phyloP scores from a whole-genome alignment of 2,113 vertebrate genomes.

The Mus spicilegus region DNA sequence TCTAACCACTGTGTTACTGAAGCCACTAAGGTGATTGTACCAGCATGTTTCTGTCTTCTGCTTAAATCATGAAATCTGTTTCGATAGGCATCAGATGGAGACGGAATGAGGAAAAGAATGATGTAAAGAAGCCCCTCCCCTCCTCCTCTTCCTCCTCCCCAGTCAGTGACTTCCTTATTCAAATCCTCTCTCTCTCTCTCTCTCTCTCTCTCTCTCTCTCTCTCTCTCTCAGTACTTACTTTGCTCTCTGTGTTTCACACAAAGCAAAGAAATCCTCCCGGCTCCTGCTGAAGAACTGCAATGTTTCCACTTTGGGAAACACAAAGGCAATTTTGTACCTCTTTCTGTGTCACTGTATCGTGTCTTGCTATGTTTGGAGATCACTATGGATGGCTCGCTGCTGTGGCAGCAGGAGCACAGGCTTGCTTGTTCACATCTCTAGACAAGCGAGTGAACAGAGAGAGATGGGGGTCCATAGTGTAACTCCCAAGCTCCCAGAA shows the following conservation, averaged over 20 bases:
- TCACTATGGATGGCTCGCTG: not conserved
- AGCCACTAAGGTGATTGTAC: not conserved
- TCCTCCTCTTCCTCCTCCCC: not conserved
- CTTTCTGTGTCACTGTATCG: not conserved
- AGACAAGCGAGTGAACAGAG: not conserved
- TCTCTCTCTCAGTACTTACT: not conserved
- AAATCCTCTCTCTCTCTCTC: not conserved
- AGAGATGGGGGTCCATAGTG: too few species aligned
- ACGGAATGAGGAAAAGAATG: not conserved
- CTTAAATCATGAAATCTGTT: not conserved
- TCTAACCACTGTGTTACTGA: not conserved
- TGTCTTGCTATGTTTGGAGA: not conserved
- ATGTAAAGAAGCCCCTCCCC: not conserved
- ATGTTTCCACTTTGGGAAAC: not conserved
- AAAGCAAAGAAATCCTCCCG: not conserved
- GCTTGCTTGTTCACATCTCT: not conserved
- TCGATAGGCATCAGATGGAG: not conserved
- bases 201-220: too few species aligned
- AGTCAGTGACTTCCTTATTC: not conserved
- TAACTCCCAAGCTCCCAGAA: not conserved
- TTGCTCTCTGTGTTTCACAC: not conserved
- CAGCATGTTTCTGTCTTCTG: not conserved
- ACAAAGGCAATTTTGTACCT: not conserved
- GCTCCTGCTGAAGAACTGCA: not conserved
- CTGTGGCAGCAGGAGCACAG: not conserved